Conservation (phyloP, 2,888 invertebrate genomes). For the Dasypolia templi region DNA sequence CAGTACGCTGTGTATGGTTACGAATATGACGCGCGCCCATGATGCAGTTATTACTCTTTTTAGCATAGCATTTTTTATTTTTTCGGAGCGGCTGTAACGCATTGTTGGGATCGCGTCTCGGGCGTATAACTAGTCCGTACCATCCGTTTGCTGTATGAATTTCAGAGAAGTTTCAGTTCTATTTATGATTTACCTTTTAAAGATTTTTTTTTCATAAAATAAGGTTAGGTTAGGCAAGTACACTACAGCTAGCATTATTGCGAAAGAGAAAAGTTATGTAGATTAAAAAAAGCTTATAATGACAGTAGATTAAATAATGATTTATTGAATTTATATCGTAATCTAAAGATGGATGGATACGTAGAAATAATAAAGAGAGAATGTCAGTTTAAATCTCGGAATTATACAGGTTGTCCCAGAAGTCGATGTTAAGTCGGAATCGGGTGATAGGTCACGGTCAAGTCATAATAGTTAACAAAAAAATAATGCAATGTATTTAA, state of each 20-base stretch:
- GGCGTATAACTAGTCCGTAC: neutral
- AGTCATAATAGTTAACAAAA: no score
- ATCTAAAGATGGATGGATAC: neutral
- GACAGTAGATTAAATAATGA: constrained; percentile 29
- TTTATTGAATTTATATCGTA: constrained; percentile 28
- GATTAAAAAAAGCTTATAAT: constrained; percentile 19
- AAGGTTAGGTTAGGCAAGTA: neutral
- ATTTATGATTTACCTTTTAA: neutral
- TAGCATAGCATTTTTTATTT: neutral
- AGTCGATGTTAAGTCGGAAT: no score
- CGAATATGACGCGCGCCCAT: neutral
- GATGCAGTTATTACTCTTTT: constrained; percentile 6
- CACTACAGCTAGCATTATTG: neutral
- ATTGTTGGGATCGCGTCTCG: neutral
- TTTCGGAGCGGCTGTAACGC: neutral
- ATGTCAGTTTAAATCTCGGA: constrained; percentile 19
- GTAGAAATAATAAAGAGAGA: neutral
- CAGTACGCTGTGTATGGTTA: neutral
- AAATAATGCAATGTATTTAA: no score
- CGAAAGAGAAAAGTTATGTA: constrained; percentile 14
- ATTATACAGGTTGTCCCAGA: neutral
- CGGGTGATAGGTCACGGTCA: no score
- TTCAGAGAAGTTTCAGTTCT: neutral
- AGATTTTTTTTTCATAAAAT: neutral
- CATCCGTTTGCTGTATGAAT: neutral